phyloP scores from a whole-genome alignment of 1,140 invertebrate species.

The Brachionus manjavacas region DNA sequence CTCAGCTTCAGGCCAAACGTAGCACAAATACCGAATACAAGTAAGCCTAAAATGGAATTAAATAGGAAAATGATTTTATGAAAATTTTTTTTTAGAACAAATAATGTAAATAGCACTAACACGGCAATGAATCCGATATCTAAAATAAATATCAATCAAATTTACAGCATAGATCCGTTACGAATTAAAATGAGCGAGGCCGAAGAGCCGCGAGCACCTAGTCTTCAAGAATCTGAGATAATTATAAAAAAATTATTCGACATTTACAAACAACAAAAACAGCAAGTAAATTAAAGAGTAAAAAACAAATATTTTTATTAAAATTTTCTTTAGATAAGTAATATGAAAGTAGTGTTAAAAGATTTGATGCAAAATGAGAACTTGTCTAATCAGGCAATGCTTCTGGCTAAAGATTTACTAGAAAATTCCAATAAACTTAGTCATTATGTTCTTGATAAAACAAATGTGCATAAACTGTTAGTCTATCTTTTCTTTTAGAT shows the following conservation, averaged over 20 bases:
- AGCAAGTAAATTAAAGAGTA: constrained; percentile 14
- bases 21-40: constrained; percentile 9
- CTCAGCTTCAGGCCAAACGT: constrained; percentile 15
- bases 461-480: constrained; percentile 22
- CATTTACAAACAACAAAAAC: constrained; percentile 34
- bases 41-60: background rate
- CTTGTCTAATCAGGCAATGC: constrained; percentile 27
- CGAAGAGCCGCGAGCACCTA: constrained; percentile 36
- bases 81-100: background rate
- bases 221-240: constrained; percentile 29
- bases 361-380: constrained; percentile 34
- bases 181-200: constrained; percentile 17
- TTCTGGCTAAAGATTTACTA: constrained; percentile 18
- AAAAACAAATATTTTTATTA: background rate
- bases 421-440: constrained; percentile 23
- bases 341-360: constrained; percentile 40
- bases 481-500: background rate
- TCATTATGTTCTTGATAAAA: constrained; percentile 1
- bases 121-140: background rate
- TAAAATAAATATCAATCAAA: constrained; percentile 32
- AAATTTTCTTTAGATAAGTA: constrained; percentile 14
- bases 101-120: constrained; percentile 35
- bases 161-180: constrained; percentile 25
- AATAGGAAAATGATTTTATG: background rate
- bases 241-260: constrained; percentile 41